phyloP scores from a whole-genome alignment of 2,797 vertebrate species.

The Macropodus opercularis region DNA sequence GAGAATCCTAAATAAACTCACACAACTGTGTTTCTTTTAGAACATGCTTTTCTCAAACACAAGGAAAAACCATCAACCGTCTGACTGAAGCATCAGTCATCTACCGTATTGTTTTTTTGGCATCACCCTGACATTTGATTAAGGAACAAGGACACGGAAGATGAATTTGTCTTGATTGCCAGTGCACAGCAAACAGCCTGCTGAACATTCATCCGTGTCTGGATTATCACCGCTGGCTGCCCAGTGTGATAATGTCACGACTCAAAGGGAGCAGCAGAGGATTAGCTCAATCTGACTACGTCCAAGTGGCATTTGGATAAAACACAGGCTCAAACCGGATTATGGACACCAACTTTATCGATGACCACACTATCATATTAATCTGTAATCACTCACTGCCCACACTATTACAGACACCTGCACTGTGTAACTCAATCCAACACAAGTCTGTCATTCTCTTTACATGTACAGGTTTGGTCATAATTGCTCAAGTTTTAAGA shows the following conservation, averaged over 20 bases:
- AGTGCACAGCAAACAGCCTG: conserved; percentile 16
- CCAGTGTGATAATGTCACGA: conserved; percentile 54
- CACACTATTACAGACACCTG: no score
- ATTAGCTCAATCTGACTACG: conserved; percentile 33
- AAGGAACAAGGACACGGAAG: conserved; percentile 3
- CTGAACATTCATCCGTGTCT: conserved; percentile 23
- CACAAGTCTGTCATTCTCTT: no score
- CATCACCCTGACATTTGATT: conserved; percentile 9
- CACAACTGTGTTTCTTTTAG: neutral
- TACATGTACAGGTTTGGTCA: no score
- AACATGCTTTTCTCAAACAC: neutral
- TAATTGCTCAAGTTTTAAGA: no score
- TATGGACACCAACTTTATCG: conserved; percentile 11
- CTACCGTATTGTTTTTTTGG: neutral
- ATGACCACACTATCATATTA: conserved; percentile 4
- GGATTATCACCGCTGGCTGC: conserved; percentile 47
- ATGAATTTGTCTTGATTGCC: conserved; percentile 14
- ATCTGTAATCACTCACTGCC: no score
- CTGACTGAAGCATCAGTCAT: neutral
- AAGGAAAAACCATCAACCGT: conserved; percentile 17
- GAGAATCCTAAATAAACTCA: conserved; percentile 11
- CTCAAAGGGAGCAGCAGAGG: conserved; percentile 34
- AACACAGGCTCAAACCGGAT: conserved; percentile 13
- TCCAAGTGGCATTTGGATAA: conserved; percentile 36
- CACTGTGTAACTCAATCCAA: no score